Evolutionary conservation across 2,888 invertebrate genomes (phyloP).

Genomic region (Drosophila neotestacea): DNA sequence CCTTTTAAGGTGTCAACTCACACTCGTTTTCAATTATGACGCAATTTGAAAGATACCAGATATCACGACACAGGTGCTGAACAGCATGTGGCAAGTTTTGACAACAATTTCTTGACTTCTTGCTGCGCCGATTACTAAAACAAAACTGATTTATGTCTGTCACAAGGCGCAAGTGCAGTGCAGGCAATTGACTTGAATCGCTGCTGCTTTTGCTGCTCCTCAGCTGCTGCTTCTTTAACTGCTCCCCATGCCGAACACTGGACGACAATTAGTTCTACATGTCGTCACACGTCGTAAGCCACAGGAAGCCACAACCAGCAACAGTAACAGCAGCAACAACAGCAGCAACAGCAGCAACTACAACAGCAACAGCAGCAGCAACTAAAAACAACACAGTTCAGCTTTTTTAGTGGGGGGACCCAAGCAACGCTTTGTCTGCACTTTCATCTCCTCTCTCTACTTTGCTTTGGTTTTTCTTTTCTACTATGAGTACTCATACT

Average conservation of each 20-base stretch:
- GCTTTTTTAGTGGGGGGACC: slow-evolving; percentile 53
- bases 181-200: slow-evolving; percentile 51
- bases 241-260: slow-evolving; percentile 57
- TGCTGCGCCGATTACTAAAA: slow-evolving; percentile 76
- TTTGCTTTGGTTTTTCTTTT: slow-evolving; percentile 43
- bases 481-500: slow-evolving; percentile 21
- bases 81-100: slow-evolving; percentile 54
- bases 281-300: slow-evolving; percentile 83
- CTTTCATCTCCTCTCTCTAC: slow-evolving; percentile 66
- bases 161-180: slow-evolving; percentile 64
- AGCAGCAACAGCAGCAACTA: slow-evolving; percentile 13
- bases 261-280: slow-evolving; percentile 84
- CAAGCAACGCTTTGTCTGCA: slow-evolving; percentile 63
- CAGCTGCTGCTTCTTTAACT: slow-evolving; percentile 7
- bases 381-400: slow-evolving; percentile 16
- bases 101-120: slow-evolving; percentile 63
- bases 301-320: slow-evolving; percentile 78
- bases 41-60: slow-evolving; percentile 42
- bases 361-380: slow-evolving; percentile 24
- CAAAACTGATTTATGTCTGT: slow-evolving; percentile 81
- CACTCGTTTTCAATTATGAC: slow-evolving; percentile 63
- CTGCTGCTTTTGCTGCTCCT: slow-evolving; percentile 2
- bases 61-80: slow-evolving; percentile 44
- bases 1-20: slow-evolving; percentile 61
- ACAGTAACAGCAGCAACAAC: slow-evolving; percentile 20